phyloP scores from a whole-genome alignment of 2,113 vertebrate species.

The Macquaria ambigua region DNA sequence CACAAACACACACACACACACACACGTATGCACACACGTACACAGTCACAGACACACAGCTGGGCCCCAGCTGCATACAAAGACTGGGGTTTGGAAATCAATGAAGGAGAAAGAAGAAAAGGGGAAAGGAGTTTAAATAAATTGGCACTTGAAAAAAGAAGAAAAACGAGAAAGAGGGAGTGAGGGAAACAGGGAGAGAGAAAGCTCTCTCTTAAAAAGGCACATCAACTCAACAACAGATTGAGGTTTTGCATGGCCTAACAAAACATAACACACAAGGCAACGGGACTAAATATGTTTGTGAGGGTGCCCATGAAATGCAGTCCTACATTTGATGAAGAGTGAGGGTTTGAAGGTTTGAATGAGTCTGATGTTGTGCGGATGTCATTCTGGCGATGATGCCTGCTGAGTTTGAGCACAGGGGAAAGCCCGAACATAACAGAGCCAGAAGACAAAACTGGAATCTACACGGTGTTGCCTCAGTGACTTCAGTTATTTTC shows the following conservation, averaged over 20 bases:
- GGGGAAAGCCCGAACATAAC: slow-evolving; percentile 25
- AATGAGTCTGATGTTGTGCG: slow-evolving; percentile 22
- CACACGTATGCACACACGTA: slow-evolving; percentile 68
- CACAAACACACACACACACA: slow-evolving; percentile 78
- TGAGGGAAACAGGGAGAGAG: slow-evolving; percentile 65
- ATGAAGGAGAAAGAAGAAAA: slow-evolving; percentile 89
- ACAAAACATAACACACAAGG: slow-evolving; percentile 61
- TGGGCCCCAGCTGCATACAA: slow-evolving; percentile 88
- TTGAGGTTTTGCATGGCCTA: slow-evolving; percentile 53
- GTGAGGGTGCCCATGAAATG: slow-evolving; percentile 29
- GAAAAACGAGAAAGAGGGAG: slow-evolving; percentile 77
- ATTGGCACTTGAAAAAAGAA: slow-evolving; percentile 88
- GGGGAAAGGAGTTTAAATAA: slow-evolving; percentile 87
- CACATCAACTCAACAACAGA: slow-evolving; percentile 71
- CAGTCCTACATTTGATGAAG: slow-evolving; percentile 26
- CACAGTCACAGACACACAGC: slow-evolving; percentile 85
- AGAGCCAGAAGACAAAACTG: slow-evolving; percentile 19
- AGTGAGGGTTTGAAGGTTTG: slow-evolving; percentile 31
- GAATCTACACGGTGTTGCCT: slow-evolving; percentile 8
- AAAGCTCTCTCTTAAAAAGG: slow-evolving; percentile 63
- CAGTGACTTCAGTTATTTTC: neutral
- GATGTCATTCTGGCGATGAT: slow-evolving; percentile 38
- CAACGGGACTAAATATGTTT: slow-evolving; percentile 56
- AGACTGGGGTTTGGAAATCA: slow-evolving; percentile 89
- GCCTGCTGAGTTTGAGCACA: slow-evolving; percentile 24